phyloP scores from a whole-genome alignment of 2,113 vertebrate species.

The Sarotherodon lohbergeri region DNA sequence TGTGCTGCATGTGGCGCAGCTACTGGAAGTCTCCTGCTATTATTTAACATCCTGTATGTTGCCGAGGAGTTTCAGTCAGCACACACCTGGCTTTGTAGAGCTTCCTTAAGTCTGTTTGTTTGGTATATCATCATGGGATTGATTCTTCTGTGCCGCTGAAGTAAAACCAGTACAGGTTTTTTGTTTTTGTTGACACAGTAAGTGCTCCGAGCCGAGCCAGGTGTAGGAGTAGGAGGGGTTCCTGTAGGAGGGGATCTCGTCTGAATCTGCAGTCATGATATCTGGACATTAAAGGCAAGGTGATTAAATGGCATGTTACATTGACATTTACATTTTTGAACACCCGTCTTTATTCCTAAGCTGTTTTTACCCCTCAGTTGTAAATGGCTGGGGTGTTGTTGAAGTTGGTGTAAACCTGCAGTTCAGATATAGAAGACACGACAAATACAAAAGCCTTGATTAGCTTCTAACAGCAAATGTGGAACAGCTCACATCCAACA shows the following conservation, averaged over 20 bases:
- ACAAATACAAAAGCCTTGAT: not conserved
- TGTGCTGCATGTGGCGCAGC: not conserved
- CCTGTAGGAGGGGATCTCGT: not conserved
- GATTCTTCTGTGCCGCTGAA: not conserved
- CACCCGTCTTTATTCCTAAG: not conserved
- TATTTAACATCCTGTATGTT: not conserved
- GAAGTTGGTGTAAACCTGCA: not conserved
- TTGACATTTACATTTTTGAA: not conserved
- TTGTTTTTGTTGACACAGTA: not conserved
- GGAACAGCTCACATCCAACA: not conserved
- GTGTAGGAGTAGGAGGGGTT: not conserved
- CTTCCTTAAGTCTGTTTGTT: not conserved
- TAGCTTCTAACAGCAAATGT: not conserved
- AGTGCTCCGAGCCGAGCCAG: rapidly evolving
- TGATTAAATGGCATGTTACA: not conserved
- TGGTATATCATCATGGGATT: not conserved
- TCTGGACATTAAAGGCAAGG: not conserved
- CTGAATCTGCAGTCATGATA: not conserved
- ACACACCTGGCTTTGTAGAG: not conserved
- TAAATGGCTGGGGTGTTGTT: not conserved
- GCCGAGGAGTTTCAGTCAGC: not conserved
- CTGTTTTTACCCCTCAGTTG: not conserved
- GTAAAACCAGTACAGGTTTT: not conserved
- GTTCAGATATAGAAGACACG: not conserved
- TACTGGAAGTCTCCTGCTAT: not conserved